Evolutionary conservation across 2,113 vertebrate genomes (phyloP).

Genomic region (Laticauda colubrina): DNA sequence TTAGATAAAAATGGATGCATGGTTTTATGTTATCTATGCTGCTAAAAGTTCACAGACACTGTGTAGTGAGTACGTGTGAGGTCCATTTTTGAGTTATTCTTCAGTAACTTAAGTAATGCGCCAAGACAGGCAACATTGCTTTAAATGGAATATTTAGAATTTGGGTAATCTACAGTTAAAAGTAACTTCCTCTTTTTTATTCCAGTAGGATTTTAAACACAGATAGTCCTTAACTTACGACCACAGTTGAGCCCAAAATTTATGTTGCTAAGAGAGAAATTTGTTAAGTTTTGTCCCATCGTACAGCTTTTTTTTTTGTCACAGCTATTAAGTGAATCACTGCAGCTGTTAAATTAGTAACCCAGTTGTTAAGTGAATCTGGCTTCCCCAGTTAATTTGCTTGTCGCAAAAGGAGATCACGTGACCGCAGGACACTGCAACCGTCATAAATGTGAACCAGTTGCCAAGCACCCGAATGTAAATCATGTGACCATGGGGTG

Average conservation of each 20-base stretch:
- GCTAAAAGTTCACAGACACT: neutral
- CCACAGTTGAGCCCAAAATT: neutral
- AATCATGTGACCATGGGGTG: neutral
- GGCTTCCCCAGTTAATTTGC: neutral
- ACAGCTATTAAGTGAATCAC: too few relatives aligned
- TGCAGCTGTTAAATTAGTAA: neutral
- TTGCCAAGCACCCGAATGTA: neutral
- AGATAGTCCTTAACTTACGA: neutral
- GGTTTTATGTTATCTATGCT: neutral
- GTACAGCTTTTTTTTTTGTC: neutral
- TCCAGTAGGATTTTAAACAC: constrained; percentile 9
- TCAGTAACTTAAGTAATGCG: neutral
- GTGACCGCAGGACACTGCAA: neutral
- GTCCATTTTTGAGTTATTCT: neutral
- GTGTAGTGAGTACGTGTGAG: neutral
- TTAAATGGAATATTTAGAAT: neutral
- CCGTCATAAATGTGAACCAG: neutral
- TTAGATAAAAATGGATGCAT: neutral
- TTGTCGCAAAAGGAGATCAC: neutral
- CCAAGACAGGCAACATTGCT: neutral
- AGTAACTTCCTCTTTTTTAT: neutral
- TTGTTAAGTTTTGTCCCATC: neutral
- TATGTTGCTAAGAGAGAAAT: neutral
- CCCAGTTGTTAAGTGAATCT: neutral
- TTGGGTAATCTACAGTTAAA: neutral